A percentile compares a stretch with the other conserved stretches of the same genome.
Conservation (phyloP, 2,113 vertebrate genomes). For the Plestiodon gilberti region DNA sequence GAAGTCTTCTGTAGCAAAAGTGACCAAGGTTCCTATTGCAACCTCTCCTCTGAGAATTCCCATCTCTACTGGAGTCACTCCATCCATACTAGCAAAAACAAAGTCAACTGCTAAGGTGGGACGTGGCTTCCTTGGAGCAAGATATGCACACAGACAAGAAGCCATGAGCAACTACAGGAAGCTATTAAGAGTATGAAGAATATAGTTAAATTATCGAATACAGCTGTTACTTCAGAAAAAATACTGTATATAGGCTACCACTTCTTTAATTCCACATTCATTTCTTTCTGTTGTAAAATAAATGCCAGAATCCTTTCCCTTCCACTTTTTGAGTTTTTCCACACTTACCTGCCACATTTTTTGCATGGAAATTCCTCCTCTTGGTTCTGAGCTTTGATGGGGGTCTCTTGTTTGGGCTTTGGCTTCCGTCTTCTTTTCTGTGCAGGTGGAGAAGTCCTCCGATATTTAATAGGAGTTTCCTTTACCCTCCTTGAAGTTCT, state of each 20-base stretch:
- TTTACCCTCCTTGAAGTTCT: conserved; percentile 71
- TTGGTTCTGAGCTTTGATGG: conserved; percentile 78
- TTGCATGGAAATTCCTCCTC: conserved; percentile 98
- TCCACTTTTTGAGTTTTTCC: not conserved
- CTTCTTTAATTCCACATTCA: not conserved
- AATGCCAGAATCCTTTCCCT: not conserved
- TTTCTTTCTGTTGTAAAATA: not conserved
- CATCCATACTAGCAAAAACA: not conserved
- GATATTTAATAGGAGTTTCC: conserved; percentile 74
- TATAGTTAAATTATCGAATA: not conserved
- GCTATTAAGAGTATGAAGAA: not conserved
- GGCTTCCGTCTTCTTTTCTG: conserved; percentile 76
- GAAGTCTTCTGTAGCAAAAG: rapidly evolving
- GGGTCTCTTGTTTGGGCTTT: conserved; percentile 68
- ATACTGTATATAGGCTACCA: not conserved
- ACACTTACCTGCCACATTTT: conserved; percentile 94
- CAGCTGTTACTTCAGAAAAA: not conserved
- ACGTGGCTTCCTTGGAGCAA: not conserved
- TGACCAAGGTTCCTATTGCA: not conserved
- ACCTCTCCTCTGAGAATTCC: not conserved
- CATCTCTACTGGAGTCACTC: not conserved
- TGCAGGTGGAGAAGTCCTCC: conserved; percentile 67
- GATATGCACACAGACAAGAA: not conserved
- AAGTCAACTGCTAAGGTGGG: not conserved
- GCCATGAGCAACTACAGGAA: not conserved